phyloP scores from a whole-genome alignment of 2,113 vertebrate genomes.

The Benitochromis conjunctus region DNA sequence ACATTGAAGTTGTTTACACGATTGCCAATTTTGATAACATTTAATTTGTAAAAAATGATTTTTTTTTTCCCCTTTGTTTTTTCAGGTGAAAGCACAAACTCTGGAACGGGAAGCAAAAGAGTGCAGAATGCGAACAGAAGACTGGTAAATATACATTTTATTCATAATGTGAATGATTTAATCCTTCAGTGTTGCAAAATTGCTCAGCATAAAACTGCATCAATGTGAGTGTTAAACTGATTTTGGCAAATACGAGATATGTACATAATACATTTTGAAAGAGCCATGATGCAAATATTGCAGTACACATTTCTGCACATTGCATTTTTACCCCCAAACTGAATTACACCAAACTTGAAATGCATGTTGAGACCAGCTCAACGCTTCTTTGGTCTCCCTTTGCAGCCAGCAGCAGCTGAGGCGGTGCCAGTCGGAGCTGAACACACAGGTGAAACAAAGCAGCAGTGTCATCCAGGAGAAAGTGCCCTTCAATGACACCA shows the following conservation, averaged over 20 bases:
- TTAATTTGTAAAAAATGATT: background rate
- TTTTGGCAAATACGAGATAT: background rate
- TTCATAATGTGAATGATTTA: background rate
- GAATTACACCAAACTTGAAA: background rate
- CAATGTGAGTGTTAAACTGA: background rate
- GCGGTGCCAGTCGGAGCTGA: constrained; percentile 88
- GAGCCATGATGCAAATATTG: background rate
- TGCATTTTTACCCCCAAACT: background rate
- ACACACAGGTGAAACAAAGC: constrained; percentile 89
- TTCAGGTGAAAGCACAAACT: constrained; percentile 87
- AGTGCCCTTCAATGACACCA: constrained; percentile 98
- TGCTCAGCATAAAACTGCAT: background rate
- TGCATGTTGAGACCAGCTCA: background rate
- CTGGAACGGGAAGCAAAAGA: constrained; percentile 94
- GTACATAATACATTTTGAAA: background rate
- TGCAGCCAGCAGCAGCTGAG: constrained; percentile 92
- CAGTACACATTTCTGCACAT: background rate
- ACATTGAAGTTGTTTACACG: background rate
- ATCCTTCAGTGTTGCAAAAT: background rate
- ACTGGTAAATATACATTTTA: constrained; percentile 78
- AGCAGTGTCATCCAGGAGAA: constrained; percentile 94
- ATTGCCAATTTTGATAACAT: background rate
- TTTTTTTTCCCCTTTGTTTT: background rate
- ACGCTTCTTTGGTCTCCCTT: background rate
- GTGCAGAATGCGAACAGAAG: constrained; percentile 88